A percentile compares a stretch with the other conserved stretches of the same genome.
These are phyloP conservation scores for Stichodactyla mertensii DNA, from an alignment of 64 coral and sea anemone species.

Conservation along the genomic window DNA sequence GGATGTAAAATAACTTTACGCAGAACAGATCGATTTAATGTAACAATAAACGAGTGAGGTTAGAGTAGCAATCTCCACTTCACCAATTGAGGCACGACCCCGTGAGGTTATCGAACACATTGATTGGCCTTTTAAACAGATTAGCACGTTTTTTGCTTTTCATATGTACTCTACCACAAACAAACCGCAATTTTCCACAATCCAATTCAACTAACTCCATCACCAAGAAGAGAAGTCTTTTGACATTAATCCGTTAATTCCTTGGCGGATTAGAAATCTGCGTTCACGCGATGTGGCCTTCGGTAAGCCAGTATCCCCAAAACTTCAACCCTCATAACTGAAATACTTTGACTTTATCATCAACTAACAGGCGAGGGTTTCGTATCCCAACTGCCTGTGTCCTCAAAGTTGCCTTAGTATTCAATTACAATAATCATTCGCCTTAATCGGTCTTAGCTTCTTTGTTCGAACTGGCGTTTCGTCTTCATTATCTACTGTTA, in stretches of 20 bases:
- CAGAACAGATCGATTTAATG: neutral
- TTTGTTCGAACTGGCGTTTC: neutral
- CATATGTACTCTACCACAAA: neutral
- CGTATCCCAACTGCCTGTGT: neutral
- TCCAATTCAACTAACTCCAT: neutral
- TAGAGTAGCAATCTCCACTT: neutral
- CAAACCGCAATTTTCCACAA: neutral
- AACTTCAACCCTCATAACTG: neutral
- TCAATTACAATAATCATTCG: neutral
- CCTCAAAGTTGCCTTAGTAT: neutral
- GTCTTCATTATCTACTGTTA: neutral
- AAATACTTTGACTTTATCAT: neutral
- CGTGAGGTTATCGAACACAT: neutral
- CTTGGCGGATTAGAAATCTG: neutral
- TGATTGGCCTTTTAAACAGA: neutral
- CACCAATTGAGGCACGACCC: neutral
- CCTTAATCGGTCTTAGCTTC: neutral
- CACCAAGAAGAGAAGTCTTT: neutral
- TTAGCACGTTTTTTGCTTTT: neutral
- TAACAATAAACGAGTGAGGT: neutral
- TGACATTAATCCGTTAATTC: constrained; percentile 5
- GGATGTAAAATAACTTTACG: neutral
- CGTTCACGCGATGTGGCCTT: neutral
- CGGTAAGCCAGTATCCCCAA: neutral
- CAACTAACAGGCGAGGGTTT: neutral